Evolutionary conservation across 2,888 invertebrate genomes (phyloP).

Genomic region (Apotomis betuletana): DNA sequence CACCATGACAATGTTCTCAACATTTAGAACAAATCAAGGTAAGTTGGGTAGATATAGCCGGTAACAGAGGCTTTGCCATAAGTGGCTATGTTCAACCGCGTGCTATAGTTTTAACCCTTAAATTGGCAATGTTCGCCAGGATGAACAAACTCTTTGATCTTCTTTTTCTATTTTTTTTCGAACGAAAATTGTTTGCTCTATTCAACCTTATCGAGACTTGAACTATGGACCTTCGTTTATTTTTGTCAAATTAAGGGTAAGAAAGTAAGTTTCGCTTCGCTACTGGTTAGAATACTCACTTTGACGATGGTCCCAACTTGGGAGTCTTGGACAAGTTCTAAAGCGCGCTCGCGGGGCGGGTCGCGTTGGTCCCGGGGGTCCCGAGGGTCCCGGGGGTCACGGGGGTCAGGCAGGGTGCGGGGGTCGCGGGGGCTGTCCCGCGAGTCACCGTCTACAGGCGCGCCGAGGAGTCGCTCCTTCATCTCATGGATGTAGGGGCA

Average conservation of each 20-base stretch:
- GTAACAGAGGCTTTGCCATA: too few relatives aligned
- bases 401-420: slow-evolving; percentile 60
- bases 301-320: slow-evolving; percentile 95
- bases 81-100: too few relatives aligned
- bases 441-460: slow-evolving; percentile 86
- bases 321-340: slow-evolving; percentile 75
- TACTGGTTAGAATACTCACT: slow-evolving; percentile 79
- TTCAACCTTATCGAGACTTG: too few relatives aligned
- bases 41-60: slow-evolving; percentile 34
- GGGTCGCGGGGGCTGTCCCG: slow-evolving; percentile 67
- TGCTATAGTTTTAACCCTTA: too few relatives aligned
- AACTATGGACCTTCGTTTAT: too few relatives aligned
- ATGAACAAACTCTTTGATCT: too few relatives aligned
- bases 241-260: too few relatives aligned
- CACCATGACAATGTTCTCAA: slow-evolving; percentile 95
- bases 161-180: too few relatives aligned
- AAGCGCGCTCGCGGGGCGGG: slow-evolving; percentile 65
- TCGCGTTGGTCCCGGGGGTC: slow-evolving; percentile 50
- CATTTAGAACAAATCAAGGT: slow-evolving; percentile 78
- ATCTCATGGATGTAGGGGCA: slow-evolving; percentile 97
- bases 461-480: slow-evolving; percentile 94
- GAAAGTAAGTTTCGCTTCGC: too few relatives aligned
- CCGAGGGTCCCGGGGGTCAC: slow-evolving; percentile 60
- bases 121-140: too few relatives aligned
- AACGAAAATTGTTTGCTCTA: too few relatives aligned